Conservation (phyloP, 2,797 vertebrate genomes). For the Odontamblyopus rebecca region DNA sequence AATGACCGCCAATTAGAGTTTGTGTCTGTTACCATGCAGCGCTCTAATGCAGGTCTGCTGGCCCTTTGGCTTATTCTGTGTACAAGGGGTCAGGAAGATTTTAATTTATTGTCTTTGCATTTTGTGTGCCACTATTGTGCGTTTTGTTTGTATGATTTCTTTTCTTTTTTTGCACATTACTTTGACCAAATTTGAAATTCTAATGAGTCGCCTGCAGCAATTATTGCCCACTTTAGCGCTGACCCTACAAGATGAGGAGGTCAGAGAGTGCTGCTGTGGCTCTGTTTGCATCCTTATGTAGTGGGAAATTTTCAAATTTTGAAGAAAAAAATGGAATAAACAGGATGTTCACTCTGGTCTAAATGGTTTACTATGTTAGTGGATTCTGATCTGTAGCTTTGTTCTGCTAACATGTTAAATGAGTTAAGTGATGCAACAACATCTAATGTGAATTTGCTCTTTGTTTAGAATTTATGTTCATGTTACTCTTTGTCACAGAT, state of each 20-base stretch:
- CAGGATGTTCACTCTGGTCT: slow-evolving; percentile 61
- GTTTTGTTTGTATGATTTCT: slow-evolving; percentile 52
- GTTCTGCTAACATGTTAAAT: slow-evolving; percentile 35
- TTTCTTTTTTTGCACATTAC: slow-evolving; percentile 65
- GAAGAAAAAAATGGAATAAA: slow-evolving; percentile 53
- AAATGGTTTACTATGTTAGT: slow-evolving; percentile 57
- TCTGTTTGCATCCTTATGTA: slow-evolving; percentile 63
- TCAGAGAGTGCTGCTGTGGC: slow-evolving; percentile 64
- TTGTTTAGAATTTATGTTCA: slow-evolving; percentile 7
- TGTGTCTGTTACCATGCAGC: slow-evolving; percentile 70
- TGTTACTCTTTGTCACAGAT: background rate
- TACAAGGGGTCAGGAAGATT: slow-evolving; percentile 77
- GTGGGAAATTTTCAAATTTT: slow-evolving; percentile 62
- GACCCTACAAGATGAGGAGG: slow-evolving; percentile 73
- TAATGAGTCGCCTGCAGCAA: slow-evolving; percentile 79
- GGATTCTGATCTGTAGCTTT: slow-evolving; percentile 40
- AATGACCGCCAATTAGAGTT: slow-evolving; percentile 79
- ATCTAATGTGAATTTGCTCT: background rate
- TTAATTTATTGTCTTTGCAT: slow-evolving; percentile 67
- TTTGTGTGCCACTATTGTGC: slow-evolving; percentile 18
- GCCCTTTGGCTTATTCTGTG: slow-evolving; percentile 76
- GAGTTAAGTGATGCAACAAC: slow-evolving; percentile 10
- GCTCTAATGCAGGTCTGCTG: slow-evolving; percentile 71
- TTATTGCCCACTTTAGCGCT: slow-evolving; percentile 77
- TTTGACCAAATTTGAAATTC: slow-evolving; percentile 76